Base-by-base conservation (phyloP, 2,888 invertebrate species). In the Perdita meconis region DNA sequence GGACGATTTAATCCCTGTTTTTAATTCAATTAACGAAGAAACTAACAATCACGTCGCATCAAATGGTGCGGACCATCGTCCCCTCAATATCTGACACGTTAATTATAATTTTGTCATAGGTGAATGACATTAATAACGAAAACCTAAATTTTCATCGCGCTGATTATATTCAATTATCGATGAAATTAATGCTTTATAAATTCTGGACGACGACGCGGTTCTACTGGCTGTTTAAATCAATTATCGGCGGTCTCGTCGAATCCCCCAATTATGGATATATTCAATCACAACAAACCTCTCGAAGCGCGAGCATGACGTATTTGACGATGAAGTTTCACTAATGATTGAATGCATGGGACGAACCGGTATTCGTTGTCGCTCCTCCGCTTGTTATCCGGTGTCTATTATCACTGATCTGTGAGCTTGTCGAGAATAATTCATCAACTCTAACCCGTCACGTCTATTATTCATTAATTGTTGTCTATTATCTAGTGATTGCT, bases 131-230 rank as follows among this genome's bases (percentile, higher is more conserved):
- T 69, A 47, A 64, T 38, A 16, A 34, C 1, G 40, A 8, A 4
- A 22, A 2, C 4, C 22, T 12, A 26, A 24, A 57, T 50, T 50
- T 40, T 10, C 2, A 42, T 8, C 10, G 13, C 34, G 34, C 13
- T 19, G 56, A 51, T 65, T 51, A 47, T 50, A 24, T 22, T 42
- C 50, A 40, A 71, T 71, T 59, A 69, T 69, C 55, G 16, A 1
- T 1, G 24, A 24, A 61, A 69, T 73, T 47, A 38, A 69, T 59
- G 60, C 34, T n/a, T 60, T 61, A 38, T 6, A 55, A 61, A 69
- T 69, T 22, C 30, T 38, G 55, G 69, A 69, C 61, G 44, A n/a
- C 30, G 16, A 19, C 26, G 36, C 12, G 71, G 47, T 69, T 69
- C 44, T 47, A 24, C 16, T 10, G 30, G 16, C 38, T 40, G 51